Evolutionary conservation across 2,113 vertebrate genomes (phyloP), one percentile per base, ranked within the genome.

Genomic region (Platysteira castanea): DNA sequence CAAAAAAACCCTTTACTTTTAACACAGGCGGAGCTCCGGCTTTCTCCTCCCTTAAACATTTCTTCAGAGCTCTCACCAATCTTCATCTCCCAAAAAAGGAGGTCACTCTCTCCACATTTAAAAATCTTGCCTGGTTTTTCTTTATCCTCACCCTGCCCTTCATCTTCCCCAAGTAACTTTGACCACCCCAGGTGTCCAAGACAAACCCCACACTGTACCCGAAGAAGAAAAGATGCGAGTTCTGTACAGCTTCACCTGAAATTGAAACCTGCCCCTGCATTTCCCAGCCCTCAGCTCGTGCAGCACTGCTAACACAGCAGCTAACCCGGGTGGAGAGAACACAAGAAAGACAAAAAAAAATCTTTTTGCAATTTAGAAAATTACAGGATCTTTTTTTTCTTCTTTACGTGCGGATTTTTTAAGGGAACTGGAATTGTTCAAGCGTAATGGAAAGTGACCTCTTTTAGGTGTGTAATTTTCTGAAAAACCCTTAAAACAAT

Each of bases 381-480:
- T 95, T 75, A 71, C 19, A 84, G 68, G 69, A 90, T 92, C 26
- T 69, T 93, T n/a, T 60, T 49, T 35, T 35, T 57, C 4, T 24
- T 79, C 87, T 68, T 27, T 20, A 9, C 5, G 6, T 7, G 17
- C 0, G 0, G 0, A 1, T 1, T 44, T 69, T 63, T 67, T 24
- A 71, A 84, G 73, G 61, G 47, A 76, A 69, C 18, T 30, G 61
- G 42, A 87, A 84, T 54, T 75, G 52, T 75, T 88, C 68, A 53
- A 53, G 65, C 0, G 0, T 19, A 61, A 78, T 33, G 23, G 64
- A 24, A 94, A 81, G 73, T 79, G 93, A 90, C 95, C 95, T 87
- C 83, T 75, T 84, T 89, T 64, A 96, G 95, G 88, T 89, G 57
- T 79, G 6, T 79, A 89, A 92, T 95, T 95, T 96, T 57, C 87